Evolutionary conservation across 2,888 invertebrate genomes (phyloP).

Genomic region (Apodemia zela): DNA sequence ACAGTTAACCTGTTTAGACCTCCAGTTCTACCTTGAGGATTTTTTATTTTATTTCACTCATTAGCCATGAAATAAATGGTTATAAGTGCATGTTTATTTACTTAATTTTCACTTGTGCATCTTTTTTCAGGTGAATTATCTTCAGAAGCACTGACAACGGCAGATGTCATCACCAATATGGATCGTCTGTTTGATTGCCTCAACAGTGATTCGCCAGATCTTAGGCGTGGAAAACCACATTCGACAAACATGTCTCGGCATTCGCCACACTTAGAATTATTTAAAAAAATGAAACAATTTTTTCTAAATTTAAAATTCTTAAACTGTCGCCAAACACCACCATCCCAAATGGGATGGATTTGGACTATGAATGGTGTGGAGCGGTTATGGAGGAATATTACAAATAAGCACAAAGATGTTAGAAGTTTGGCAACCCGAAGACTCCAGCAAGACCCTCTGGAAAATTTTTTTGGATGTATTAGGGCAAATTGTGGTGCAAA

Average conservation of each 20-base stretch:
- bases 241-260: neutral
- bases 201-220: conserved; percentile 25
- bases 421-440: conserved; percentile 33
- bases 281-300: conserved; percentile 4
- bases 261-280: conserved; percentile 9
- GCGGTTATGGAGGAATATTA: conserved; percentile 25
- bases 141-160: too few species aligned
- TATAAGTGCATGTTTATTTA: neutral
- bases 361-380: conserved; percentile 27
- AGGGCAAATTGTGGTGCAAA: conserved; percentile 35
- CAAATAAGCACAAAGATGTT: conserved; percentile 18
- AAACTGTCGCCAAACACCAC: conserved; percentile 21
- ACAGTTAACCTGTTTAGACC: too few species aligned
- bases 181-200: conserved; percentile 27
- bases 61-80: conserved; percentile 26
- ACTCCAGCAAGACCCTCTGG: conserved; percentile 34
- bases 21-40: too few species aligned
- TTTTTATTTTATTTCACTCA: too few species aligned
- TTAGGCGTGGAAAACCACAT: neutral
- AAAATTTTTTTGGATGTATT: conserved; percentile 31
- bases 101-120: too few species aligned
- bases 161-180: conserved; percentile 26
- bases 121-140: too few species aligned
- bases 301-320: conserved; percentile 21
- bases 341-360: conserved; percentile 29